Evolutionary conservation across 2,797 vertebrate genomes (phyloP).

Genomic region (Anguilla megastoma): DNA sequence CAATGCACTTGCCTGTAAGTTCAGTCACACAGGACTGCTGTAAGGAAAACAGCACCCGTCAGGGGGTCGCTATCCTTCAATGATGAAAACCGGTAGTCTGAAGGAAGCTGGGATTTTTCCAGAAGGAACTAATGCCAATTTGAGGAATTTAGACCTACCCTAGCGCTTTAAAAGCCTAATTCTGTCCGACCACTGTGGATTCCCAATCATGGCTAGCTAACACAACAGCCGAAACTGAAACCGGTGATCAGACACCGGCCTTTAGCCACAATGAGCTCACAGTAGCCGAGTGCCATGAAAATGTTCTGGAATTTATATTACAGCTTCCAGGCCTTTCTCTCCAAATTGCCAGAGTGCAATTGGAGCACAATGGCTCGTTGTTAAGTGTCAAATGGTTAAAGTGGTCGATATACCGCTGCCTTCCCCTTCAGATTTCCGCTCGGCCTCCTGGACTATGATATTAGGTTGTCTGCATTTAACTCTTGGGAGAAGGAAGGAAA

Average conservation of each 20-base stretch:
- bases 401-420: not conserved
- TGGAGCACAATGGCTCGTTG: not conserved
- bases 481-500: too few relatives aligned
- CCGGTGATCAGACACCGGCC: not conserved
- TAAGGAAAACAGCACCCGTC: not conserved
- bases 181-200: not conserved
- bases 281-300: not conserved
- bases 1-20: not conserved
- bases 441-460: not conserved
- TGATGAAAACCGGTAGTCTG: not conserved
- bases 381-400: not conserved
- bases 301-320: not conserved
- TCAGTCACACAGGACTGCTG: not conserved
- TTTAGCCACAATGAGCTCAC: not conserved
- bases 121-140: not conserved
- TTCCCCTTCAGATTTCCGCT: not conserved
- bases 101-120: not conserved
- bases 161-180: not conserved
- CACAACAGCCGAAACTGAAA: not conserved
- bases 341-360: not conserved
- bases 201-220: not conserved
- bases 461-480: not conserved
- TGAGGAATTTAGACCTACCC: not conserved
- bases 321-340: not conserved
- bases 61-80: not conserved